These are phyloP conservation scores for Lepus americanus DNA, from an alignment of 2,113 vertebrate species.

Conservation along the genomic window DNA sequence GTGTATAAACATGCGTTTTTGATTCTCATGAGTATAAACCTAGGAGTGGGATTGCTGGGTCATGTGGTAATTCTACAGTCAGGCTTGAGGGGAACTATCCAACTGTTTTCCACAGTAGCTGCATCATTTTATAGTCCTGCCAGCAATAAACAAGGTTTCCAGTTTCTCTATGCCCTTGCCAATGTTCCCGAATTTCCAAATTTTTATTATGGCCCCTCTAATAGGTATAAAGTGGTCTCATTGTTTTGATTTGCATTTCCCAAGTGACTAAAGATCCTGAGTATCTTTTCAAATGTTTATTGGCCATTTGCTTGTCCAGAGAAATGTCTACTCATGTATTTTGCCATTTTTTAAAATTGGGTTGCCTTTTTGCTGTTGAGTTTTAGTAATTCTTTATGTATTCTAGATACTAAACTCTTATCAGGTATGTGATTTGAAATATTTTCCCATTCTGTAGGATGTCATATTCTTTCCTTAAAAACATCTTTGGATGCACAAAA, in stretches of 20 bases:
- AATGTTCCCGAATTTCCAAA: background rate
- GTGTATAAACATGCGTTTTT: background rate
- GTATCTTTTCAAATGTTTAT: background rate
- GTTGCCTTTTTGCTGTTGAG: background rate
- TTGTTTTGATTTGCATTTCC: conserved; percentile 1
- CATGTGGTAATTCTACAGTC: background rate
- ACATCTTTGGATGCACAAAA: background rate
- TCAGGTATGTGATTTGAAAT: background rate
- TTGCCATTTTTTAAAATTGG: background rate
- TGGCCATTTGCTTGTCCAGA: background rate
- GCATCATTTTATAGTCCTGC: background rate
- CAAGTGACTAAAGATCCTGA: background rate
- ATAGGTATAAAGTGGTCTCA: background rate
- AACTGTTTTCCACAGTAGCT: background rate
- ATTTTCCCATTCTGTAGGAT: background rate
- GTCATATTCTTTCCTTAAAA: conserved; percentile 3
- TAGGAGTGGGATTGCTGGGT: background rate
- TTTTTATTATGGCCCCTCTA: background rate
- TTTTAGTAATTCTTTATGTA: background rate
- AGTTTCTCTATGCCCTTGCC: background rate
- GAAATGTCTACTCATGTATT: background rate
- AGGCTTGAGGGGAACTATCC: background rate
- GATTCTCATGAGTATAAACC: background rate
- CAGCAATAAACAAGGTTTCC: background rate
- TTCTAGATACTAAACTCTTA: background rate